A percentile compares a stretch with the other conserved stretches of the same genome.
These are phyloP conservation scores for Acrossocheilus wenchowensis DNA, from an alignment of 2,797 vertebrate genomes.

Conservation along the genomic window DNA sequence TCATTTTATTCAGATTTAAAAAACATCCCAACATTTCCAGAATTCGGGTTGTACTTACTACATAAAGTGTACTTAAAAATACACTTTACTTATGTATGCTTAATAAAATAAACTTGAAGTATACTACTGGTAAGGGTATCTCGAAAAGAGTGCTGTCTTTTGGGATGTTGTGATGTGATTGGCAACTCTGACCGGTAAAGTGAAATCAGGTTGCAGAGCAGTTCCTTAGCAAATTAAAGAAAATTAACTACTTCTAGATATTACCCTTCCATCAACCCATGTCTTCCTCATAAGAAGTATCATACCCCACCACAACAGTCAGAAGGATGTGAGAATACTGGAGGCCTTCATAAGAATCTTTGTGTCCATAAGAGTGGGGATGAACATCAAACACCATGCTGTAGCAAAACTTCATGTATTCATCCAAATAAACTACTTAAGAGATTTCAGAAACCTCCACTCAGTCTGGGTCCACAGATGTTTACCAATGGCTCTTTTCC, in stretches of 20 bases:
- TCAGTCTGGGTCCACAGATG: background rate
- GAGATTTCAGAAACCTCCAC: background rate
- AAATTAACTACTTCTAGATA: background rate
- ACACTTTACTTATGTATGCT: no score
- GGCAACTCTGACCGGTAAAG: background rate
- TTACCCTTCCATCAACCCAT: constrained; percentile 10
- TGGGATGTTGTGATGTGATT: no score
- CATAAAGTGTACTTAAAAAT: no score
- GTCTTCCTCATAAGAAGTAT: background rate
- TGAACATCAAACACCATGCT: no score
- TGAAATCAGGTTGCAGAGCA: background rate
- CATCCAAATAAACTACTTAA: background rate
- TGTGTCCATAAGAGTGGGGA: no score
- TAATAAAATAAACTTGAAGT: no score
- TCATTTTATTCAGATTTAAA: no score
- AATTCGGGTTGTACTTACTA: no score
- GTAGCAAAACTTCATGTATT: background rate
- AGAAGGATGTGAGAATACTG: background rate
- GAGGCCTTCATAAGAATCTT: background rate
- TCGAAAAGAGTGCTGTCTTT: no score
- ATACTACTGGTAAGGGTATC: no score
- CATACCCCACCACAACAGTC: background rate
- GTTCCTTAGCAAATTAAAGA: background rate
- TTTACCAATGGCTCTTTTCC: background rate
- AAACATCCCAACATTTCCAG: no score